These are phyloP conservation scores for Phoeniculus purpureus DNA, from an alignment of 2,797 vertebrate genomes.

Conservation along the genomic window DNA sequence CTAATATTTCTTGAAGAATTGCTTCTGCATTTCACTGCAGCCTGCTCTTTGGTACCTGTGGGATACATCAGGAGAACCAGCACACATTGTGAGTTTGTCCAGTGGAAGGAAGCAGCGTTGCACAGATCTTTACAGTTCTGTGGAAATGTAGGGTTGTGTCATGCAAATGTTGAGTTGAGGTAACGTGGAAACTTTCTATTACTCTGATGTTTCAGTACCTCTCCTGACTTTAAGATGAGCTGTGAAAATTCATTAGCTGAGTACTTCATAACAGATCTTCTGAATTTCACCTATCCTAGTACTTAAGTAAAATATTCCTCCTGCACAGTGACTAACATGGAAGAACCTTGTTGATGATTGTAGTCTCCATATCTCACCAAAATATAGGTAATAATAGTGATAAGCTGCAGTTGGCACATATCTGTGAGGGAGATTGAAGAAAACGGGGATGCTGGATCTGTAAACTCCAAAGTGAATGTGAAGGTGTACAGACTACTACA, in stretches of 20 bases:
- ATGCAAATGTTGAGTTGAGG: neutral
- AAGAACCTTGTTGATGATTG: fast-evolving
- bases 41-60: neutral
- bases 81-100: neutral
- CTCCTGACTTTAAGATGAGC: neutral
- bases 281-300: neutral
- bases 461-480: neutral
- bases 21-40: neutral
- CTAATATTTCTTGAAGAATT: neutral
- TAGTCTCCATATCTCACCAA: neutral
- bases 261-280: neutral
- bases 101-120: neutral
- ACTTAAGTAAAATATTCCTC: neutral
- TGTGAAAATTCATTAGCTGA: neutral
- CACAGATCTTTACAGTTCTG: neutral
- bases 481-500: neutral
- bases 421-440: neutral
- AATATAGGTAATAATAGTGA: neutral
- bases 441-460: neutral
- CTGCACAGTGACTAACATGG: neutral
- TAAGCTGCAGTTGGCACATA: neutral
- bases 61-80: neutral
- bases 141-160: fast-evolving
- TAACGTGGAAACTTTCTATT: neutral
- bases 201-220: neutral